Conservation (phyloP, 2,113 vertebrate genomes). For the Otus sunia region DNA sequence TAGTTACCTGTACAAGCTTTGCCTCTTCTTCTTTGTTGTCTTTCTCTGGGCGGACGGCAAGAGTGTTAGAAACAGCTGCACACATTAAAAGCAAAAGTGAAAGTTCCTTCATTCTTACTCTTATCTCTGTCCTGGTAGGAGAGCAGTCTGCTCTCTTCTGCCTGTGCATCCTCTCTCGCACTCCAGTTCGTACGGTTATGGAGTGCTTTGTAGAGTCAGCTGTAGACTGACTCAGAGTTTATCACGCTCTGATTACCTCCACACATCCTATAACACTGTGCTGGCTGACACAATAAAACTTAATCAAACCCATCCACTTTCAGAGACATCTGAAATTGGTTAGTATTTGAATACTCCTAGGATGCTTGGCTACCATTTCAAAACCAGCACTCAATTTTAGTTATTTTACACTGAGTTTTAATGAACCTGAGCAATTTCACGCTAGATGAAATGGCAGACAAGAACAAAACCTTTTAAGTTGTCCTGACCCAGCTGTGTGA, state of each 20-base stretch:
- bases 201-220: slow-evolving; percentile 6
- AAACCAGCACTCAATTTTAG: neutral
- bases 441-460: neutral
- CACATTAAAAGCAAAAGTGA: neutral
- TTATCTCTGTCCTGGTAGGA: neutral
- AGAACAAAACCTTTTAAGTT: neutral
- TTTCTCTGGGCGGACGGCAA: neutral
- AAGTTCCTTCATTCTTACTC: slow-evolving; percentile 49
- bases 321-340: neutral
- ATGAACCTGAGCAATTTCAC: neutral
- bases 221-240: slow-evolving; percentile 58
- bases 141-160: neutral
- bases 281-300: neutral
- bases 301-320: neutral
- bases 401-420: neutral
- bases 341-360: neutral
- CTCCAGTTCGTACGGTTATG: accelerated
- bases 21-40: neutral
- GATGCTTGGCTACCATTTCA: neutral
- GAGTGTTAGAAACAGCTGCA: neutral
- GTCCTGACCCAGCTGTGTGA: neutral
- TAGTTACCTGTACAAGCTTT: slow-evolving; percentile 69
- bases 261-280: neutral
- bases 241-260: slow-evolving; percentile 47
- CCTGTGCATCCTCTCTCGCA: accelerated